Evolutionary conservation across 2,113 vertebrate species (phyloP).

Genomic region (Tenrec ecaudatus): DNA sequence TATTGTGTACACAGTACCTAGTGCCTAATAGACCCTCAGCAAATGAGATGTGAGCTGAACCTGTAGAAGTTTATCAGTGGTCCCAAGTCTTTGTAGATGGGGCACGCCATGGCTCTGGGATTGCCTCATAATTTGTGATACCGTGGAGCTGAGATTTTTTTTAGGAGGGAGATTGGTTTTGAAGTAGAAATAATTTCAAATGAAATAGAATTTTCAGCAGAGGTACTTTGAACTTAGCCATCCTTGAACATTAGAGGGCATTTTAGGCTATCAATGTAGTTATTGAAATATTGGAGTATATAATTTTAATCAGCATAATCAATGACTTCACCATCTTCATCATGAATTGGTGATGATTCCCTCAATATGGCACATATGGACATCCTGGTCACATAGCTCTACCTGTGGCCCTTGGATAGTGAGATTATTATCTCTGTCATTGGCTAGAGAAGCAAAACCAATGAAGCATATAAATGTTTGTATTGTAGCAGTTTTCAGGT

Average conservation of each 20-base stretch:
- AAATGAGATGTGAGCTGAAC: not conserved
- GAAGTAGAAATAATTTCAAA: not conserved
- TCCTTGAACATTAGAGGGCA: too few species aligned
- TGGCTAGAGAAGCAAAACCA: too few species aligned
- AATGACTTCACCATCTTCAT: accelerated
- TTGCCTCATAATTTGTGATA: not conserved
- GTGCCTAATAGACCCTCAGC: accelerated
- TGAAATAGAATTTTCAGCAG: not conserved
- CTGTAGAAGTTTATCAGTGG: not conserved
- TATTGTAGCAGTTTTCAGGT: too few species aligned
- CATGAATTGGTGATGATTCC: not conserved
- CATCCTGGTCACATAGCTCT: too few species aligned
- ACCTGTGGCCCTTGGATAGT: too few species aligned
- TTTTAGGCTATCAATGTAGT: not conserved
- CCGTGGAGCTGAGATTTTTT: too few species aligned
- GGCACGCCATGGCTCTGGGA: not conserved
- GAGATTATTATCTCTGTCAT: too few species aligned
- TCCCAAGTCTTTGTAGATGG: not conserved
- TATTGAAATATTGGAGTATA: not conserved
- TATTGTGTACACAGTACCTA: accelerated
- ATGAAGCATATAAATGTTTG: too few species aligned
- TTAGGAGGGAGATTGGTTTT: not conserved
- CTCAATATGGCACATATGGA: not conserved
- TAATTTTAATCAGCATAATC: not conserved
- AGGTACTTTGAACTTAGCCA: not conserved